Base-by-base conservation (phyloP, 2,888 invertebrate genomes). In the Nomada fabriciana region DNA sequence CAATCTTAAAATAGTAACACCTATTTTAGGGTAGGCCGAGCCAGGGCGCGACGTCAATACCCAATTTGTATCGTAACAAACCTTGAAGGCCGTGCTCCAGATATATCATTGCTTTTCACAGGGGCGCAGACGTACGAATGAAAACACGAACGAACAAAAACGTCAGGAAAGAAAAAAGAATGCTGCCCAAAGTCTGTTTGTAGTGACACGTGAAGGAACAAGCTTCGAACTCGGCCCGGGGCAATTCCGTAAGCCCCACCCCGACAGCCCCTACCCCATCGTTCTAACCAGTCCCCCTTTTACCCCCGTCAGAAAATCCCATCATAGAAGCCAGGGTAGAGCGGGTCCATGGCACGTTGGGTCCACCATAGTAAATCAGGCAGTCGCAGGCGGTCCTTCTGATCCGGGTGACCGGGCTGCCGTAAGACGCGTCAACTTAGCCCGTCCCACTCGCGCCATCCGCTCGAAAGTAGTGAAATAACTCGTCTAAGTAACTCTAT, bases 381-480 rank as follows among this genome's bases (percentile, higher is more conserved):
- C 92, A 91, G 91, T 93, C 91, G 91, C 93, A 91, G 93, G 92
- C 93, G 93, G 93, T 93, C 92, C 92, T 92, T 93, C 92, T 93
- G 93, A 93, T 93, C 93, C 92, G 91, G 90, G 88, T 90, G 86
- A 80, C 84, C 88, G 89, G 89, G 90, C 88, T 87, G 86, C 85
- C 82, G 83, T 82, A 80, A 85, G 89, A 82, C 85, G 86, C 89
- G 84, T 88, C 86, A 89, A 89, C 80, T 84, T 83, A 63, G 82
- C 84, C 88, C 89, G 73, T 83, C 87, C 89, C 83, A 85, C 83
- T 81, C 87, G 72, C 82, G 75, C 82, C 89, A 82, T 87, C 80
- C 63, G 55, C 64, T 76, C 88, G 88, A 91, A 90, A 92, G 89
- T 91, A 87, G 91, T 89, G 91, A 91, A 91, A 91, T 90, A 91